A percentile compares a stretch with the other conserved stretches of the same genome.
Conservation (phyloP, 92 coral and sea anemone genomes). For the Actinostola sp. region DNA sequence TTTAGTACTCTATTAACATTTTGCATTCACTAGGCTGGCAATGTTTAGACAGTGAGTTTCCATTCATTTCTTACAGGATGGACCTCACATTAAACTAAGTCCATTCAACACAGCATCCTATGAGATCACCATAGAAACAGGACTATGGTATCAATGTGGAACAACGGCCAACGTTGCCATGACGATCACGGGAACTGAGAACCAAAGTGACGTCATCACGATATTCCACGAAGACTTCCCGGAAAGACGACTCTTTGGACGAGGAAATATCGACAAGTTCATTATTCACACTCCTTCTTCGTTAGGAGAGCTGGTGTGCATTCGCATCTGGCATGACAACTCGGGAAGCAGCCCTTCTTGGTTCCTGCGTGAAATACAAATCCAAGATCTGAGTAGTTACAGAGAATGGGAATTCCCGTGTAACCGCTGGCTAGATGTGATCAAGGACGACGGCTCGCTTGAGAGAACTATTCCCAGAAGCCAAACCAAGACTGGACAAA, state of each 20-base stretch:
- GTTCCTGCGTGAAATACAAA: slow-evolving; percentile 73
- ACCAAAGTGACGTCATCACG: slow-evolving; percentile 63
- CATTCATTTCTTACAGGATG: slow-evolving; percentile 5
- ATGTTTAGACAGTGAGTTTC: not conserved
- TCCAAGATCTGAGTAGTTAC: slow-evolving; percentile 65
- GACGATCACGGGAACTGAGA: slow-evolving; percentile 71
- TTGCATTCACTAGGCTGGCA: no score
- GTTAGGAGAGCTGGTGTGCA: slow-evolving; percentile 57
- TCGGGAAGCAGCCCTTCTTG: slow-evolving; percentile 80
- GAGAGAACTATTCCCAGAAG: slow-evolving; percentile 42
- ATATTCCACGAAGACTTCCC: slow-evolving; percentile 73
- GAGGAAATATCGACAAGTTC: slow-evolving; percentile 83
- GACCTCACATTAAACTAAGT: slow-evolving; percentile 17
- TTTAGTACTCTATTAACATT: no score
- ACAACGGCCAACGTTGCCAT: slow-evolving; percentile 87
- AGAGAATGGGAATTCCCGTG: slow-evolving; percentile 76
- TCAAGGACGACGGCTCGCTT: slow-evolving; percentile 74
- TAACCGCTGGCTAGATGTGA: slow-evolving; percentile 91
- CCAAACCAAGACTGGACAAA: slow-evolving; percentile 7
- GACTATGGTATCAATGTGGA: slow-evolving; percentile 86
- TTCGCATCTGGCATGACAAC: slow-evolving; percentile 92
- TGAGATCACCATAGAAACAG: slow-evolving; percentile 85
- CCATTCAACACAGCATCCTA: slow-evolving; percentile 29
- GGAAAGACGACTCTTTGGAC: slow-evolving; percentile 69
- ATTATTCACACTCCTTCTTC: slow-evolving; percentile 70